Base-by-base conservation (phyloP, 2,797 vertebrate genomes). In the Merluccius polli region DNA sequence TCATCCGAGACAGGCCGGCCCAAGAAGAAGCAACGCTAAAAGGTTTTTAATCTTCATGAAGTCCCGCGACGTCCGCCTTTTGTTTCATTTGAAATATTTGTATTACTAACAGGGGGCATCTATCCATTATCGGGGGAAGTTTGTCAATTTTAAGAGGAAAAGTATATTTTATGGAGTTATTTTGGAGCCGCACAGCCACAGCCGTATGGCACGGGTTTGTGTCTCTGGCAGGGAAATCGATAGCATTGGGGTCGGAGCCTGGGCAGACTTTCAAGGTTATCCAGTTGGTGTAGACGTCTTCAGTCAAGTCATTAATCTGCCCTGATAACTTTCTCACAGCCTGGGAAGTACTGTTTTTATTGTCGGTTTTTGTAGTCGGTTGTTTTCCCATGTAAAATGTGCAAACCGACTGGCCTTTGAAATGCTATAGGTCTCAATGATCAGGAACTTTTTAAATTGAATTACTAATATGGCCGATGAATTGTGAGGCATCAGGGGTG, bases 201-300 rank as follows among this genome's bases (percentile, higher is more conserved):
- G 7, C 78, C 75, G 71, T 79, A n/a, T n/a, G n/a, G 85, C 75
- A 86, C 84, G 79, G 85, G 83, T 80, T 82, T 90, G 85, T 85
- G 87, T 88, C 87, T 88, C 84, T 90, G 89, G 91, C 91, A 90
- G 90, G 86, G 86, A 86, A 87, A 83, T 85, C 81, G 89, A 88
- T 87, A 82, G 84, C 87, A 81, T 59, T 72, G 86, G 73, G 86
- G 86, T 74, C 15, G 48, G 52, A 75, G 78, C 82, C 78, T 44
- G 75, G 41, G 82, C 85, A 77, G 76, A 84, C 87, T 85, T 87
- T 90, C 90, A 91, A 92, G 90, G 89, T 90, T 86, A 86, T 89
- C 78, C 75, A 74, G 74, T 81, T 27, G 35, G 72, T 87, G 81
- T 69, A 16, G 83, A 81, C 79, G 81, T 83, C 77, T 76, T 44